Base-by-base conservation (phyloP, 2,888 invertebrate genomes). In the Caenorhabditis sulstoni region DNA sequence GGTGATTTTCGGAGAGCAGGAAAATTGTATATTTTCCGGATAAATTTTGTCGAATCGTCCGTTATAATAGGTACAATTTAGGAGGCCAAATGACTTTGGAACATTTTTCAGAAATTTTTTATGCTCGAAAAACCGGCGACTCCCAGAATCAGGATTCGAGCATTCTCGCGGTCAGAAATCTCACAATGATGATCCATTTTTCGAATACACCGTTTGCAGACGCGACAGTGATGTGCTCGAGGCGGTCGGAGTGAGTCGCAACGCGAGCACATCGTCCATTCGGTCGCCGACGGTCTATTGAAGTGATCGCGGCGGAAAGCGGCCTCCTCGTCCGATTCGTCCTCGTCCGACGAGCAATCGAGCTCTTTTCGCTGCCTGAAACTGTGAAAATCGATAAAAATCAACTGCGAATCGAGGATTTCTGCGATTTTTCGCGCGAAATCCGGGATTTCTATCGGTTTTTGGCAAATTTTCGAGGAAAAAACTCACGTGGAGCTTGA, bases 111-210 rank as follows among this genome's bases (percentile, higher is more conserved):
- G n/a, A n/a, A n/a, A n/a, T n/a, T n/a, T n/a, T n/a, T n/a, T n/a
- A n/a, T n/a, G n/a, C n/a, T n/a, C n/a, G n/a, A n/a, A n/a, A n/a
- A n/a, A n/a, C n/a, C n/a, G n/a, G n/a, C n/a, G n/a, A n/a, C n/a
- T n/a, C n/a, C n/a, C n/a, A n/a, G n/a, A n/a, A n/a, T n/a, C n/a
- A n/a, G n/a, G n/a, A n/a, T n/a, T n/a, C n/a, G n/a, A n/a, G n/a
- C n/a, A n/a, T n/a, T n/a, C n/a, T n/a, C n/a, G n/a, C n/a, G n/a
- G n/a, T n/a, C n/a, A 49, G 47, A 67, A 47, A 59, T 74, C 81
- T 65, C 94, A 91, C 94, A 95, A 91, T 95, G 95, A 91, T 96
- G 95, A 90, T 95, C 94, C 94, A 94, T 94, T 89, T 94, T 92
- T 80, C 93, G 91, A 76, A 95, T 94, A 90, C 95, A 95, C 81